Conservation (phyloP, 2,888 invertebrate species). For the Trichacis sp. region DNA sequence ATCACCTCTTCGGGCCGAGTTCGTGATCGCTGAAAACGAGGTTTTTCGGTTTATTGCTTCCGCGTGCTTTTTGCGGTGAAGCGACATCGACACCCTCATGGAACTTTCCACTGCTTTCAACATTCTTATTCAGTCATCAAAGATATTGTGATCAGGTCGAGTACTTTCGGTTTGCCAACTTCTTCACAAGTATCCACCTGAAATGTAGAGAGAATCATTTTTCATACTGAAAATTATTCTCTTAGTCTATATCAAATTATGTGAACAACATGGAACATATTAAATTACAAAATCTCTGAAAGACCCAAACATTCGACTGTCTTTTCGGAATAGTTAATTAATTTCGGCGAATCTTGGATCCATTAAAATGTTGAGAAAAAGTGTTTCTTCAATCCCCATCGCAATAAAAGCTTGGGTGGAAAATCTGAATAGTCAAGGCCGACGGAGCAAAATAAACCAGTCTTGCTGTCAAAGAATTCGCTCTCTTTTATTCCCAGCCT, state of each 20-base stretch:
- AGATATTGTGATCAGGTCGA: too few species aligned
- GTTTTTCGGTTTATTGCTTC: constrained; percentile 35
- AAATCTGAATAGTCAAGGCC: constrained; percentile 32
- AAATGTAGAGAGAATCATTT: too few species aligned
- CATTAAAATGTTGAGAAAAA: too few species aligned
- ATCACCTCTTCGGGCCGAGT: constrained; percentile 29
- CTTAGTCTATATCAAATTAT: too few species aligned
- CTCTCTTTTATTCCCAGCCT: constrained; percentile 41
- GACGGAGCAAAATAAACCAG: constrained; percentile 24
- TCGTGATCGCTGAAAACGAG: constrained; percentile 31
- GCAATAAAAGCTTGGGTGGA: constrained; percentile 10
- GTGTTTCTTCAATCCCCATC: constrained; percentile 24
- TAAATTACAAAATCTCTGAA: too few species aligned
- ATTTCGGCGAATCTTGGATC: too few species aligned
- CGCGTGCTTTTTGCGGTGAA: constrained; percentile 20
- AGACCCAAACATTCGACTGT: too few species aligned
- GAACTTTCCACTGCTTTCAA: background rate
- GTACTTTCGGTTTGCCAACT: too few species aligned
- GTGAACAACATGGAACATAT: too few species aligned
- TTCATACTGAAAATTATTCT: too few species aligned
- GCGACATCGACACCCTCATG: constrained; percentile 8
- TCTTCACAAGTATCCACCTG: too few species aligned
- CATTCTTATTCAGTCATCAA: constrained; percentile 13
- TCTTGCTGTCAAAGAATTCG: constrained; percentile 3
- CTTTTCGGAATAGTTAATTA: too few species aligned